These are phyloP conservation scores for Pterostichus madidus DNA, from an alignment of 2,888 invertebrate genomes.

Conservation along the genomic window DNA sequence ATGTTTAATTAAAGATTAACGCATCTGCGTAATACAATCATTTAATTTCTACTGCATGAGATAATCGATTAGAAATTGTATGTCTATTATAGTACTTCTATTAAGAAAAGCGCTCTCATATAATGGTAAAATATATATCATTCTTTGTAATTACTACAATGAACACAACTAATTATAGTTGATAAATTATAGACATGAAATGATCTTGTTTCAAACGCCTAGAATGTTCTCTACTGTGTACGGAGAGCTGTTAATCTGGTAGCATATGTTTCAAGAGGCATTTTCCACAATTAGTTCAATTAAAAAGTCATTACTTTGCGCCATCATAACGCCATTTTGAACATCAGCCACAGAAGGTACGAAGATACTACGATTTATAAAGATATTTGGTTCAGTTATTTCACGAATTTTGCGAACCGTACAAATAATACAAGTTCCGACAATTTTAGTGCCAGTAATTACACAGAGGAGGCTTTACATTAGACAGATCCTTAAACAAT, in stretches of 20 bases:
- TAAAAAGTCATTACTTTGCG: conserved; percentile 27
- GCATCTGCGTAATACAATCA: neutral
- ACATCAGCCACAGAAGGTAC: conserved; percentile 8
- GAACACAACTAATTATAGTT: neutral
- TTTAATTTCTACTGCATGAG: neutral
- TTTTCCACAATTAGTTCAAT: conserved; percentile 5
- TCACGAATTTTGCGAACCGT: neutral
- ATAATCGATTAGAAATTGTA: neutral
- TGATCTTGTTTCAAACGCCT: neutral
- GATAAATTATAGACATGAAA: neutral
- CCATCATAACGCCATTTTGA: conserved; percentile 7
- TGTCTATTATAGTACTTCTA: neutral
- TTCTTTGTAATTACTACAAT: neutral
- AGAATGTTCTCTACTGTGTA: neutral
- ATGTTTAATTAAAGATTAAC: conserved; percentile 21
- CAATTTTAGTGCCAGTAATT: no score
- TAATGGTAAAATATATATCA: neutral
- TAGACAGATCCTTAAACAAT: no score
- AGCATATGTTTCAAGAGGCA: conserved; percentile 13
- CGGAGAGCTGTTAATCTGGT: conserved; percentile 19
- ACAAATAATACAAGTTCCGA: neutral
- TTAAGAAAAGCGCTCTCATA: neutral
- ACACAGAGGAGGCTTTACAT: no score
- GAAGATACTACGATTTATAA: neutral
- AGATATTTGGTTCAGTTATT: neutral